Base-by-base conservation (phyloP, 2,113 vertebrate genomes). In the Pipa parva region DNA sequence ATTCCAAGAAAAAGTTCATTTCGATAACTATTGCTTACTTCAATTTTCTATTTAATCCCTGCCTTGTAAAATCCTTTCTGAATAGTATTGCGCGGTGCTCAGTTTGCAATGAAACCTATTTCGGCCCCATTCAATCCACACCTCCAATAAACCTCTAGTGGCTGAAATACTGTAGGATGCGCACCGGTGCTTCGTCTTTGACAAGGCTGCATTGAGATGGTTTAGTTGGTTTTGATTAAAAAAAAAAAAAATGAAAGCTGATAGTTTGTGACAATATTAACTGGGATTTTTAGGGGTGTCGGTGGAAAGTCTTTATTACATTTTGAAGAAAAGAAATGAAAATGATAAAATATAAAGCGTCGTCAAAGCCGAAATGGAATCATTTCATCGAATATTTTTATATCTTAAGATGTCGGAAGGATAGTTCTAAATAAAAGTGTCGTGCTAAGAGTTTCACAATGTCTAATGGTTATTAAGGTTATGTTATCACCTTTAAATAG, bases 31-130 rank as follows among this genome's bases (percentile, higher is more conserved):
- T 28, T 61, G 56, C 49, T 49, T 60, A n/a, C 4, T 61, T 33
- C 58, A 61, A 70, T 70, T 70, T 70, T 54, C 25, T 70, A 24
- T 61, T 70, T 70, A 61, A 70, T 70, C 57, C 58, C 21, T 42
- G 36, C 58, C 49, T 70, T 70, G 39, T 61, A 54, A 52, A 70
- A 61, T 45, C 49, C 9, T 29, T 28, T 22, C 58, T 70, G 48
- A 51, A 54, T 70, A 18, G 61, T 61, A 69, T 70, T 70, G 56
- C 51, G 55, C 20, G 54, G 48, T 15, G 24, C 51, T 58, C 48
- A 26, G 58, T 39, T 20, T 52, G 31, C 48, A 70, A 46, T 52
- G 33, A 49, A 70, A 70, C 29, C 48, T 70, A 24, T 48, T 61
- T 48, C 45, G 58, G 61, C 52, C 24, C 48, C 26, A 61, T 61